Evolutionary conservation across 2,797 vertebrate species (phyloP), one percentile per base, ranked within the genome.

Genomic region (Paedocypris micromegethes): DNA sequence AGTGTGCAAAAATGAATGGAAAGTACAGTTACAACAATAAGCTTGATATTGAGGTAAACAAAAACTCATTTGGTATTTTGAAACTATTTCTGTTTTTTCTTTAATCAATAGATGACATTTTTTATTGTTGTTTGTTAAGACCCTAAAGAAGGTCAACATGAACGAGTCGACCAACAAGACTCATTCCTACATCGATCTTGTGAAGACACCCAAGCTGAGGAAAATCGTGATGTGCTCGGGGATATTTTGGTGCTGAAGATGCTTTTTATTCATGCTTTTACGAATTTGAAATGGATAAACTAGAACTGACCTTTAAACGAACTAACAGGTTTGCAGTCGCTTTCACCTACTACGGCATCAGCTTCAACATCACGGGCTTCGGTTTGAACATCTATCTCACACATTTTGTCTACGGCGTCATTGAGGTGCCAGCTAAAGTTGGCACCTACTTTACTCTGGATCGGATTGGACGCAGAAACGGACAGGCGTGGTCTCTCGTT

Each of bases 261-360:
- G 5, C 4, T 9, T 3, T 47, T 37, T 6, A 3, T 61, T 8
- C 2, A 37, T 44, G 4, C 4, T 2, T 2, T 3, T 45, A 52
- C 6, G 9, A 9, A 50, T 9, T 41, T 6, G 23, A 42, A n/a
- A 41, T 23, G 47, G 6, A 45, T 39, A 1, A 41, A 41, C 5
- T 23, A 23, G 23, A 23, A 23, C 23, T 23, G 4, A 23, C 51
- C 6, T 50, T 39, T 48, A 5, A 50, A 7, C 37, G 4, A 47
- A n/a, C 38, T 6, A 23, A 49, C 42, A 94, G 92, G 92, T 94
- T 93, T 55, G 90, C 90, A 0, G 88, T 91, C 23, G 85, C 91
- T 60, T 92, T 93, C 80, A 87, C 92, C 46, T 95, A 95, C 55
- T 95, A 94, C 0, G 91, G 91, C 55, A 88, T 93, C 83, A 94